Evolutionary conservation across 92 coral and sea anemone species (phyloP).

Genomic region (Paramuricea clavata): DNA sequence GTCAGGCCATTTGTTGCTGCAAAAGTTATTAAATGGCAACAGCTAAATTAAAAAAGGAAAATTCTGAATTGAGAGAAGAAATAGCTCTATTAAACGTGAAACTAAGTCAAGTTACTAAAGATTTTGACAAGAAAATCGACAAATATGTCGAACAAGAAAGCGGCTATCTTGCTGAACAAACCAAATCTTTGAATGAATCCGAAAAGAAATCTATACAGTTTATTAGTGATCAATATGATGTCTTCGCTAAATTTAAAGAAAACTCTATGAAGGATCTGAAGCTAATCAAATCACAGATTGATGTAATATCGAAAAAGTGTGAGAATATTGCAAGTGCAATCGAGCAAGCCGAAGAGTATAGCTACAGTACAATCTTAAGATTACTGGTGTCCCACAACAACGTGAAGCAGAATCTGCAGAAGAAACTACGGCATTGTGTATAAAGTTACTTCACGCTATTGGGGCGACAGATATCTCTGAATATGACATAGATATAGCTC

Average conservation of each 20-base stretch:
- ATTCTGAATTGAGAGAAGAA: constrained; percentile 1
- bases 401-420: constrained; percentile 37
- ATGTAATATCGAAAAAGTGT: background rate
- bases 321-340: constrained; percentile 35
- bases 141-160: constrained; percentile 1
- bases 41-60: background rate
- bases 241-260: background rate
- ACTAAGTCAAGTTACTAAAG: background rate
- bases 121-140: background rate
- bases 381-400: constrained; percentile 31
- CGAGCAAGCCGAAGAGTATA: constrained; percentile 40
- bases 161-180: background rate
- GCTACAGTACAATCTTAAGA: constrained; percentile 57
- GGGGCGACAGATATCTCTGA: constrained; percentile 44
- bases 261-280: background rate
- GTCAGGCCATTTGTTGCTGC: too few relatives aligned
- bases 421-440: constrained; percentile 55
- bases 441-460: constrained; percentile 37
- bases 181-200: background rate
- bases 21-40: too few relatives aligned
- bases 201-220: background rate
- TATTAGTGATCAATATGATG: constrained; percentile 14
- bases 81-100: background rate
- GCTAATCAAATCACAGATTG: background rate
- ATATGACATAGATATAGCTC: constrained; percentile 64